These are phyloP conservation scores for Actinostola sp. DNA, from an alignment of 92 coral and sea anemone genomes.

Conservation along the genomic window DNA sequence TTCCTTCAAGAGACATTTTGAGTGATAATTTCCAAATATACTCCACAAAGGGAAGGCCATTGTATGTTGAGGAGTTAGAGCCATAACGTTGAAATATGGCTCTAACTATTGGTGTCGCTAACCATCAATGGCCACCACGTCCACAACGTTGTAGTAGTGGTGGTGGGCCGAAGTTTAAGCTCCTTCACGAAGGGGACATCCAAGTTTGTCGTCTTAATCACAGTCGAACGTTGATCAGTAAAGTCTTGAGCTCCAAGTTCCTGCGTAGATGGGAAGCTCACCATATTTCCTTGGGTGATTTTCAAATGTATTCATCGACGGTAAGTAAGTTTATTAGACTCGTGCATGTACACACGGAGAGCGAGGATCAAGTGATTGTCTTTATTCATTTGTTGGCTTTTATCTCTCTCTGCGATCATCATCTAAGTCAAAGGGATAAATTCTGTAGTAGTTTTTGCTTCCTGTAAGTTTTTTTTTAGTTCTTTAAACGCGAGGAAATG, in stretches of 20 bases:
- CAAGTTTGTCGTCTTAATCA: conserved; percentile 99
- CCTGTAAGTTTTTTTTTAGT: too few relatives aligned
- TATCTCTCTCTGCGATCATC: background rate
- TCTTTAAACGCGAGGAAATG: too few relatives aligned
- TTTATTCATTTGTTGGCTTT: background rate
- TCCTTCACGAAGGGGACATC: conserved; percentile 97
- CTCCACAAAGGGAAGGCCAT: background rate
- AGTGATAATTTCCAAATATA: background rate
- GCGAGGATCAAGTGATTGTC: too few relatives aligned
- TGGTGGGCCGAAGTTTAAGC: conserved; percentile 96
- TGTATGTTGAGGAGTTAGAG: background rate
- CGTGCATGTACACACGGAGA: too few relatives aligned
- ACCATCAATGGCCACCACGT: conserved; percentile 71
- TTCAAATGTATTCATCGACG: conserved; percentile 95
- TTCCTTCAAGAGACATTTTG: background rate
- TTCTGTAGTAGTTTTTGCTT: too few relatives aligned
- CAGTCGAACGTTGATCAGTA: conserved; percentile 92
- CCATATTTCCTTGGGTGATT: conserved; percentile 89
- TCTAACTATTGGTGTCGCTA: conserved; percentile 69
- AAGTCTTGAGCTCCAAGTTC: conserved; percentile 97
- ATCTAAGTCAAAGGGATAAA: too few relatives aligned
- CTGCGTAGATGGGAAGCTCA: conserved; percentile 99
- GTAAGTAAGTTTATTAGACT: conserved; percentile 79
- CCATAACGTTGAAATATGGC: conserved; percentile 55
- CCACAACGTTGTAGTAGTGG: conserved; percentile 89